A percentile compares a stretch with the other conserved stretches of the same genome.
Evolutionary conservation across 2,113 vertebrate species (phyloP).

Genomic region (Neotoma lepida): DNA sequence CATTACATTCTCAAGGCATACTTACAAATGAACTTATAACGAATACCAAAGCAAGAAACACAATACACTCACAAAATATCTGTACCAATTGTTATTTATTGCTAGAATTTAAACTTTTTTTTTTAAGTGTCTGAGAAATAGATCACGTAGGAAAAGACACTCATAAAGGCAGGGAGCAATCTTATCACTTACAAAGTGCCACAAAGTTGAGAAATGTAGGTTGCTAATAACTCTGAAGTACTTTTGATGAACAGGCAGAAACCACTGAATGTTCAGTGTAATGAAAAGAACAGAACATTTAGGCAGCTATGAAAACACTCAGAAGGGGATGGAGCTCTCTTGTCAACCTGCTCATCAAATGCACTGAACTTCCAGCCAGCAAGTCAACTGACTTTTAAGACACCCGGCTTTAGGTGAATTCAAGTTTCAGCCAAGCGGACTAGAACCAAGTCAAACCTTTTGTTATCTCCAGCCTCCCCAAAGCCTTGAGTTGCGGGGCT

Average conservation of each 20-base stretch:
- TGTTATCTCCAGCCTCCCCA: not conserved
- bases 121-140: constrained; percentile 65
- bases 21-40: constrained; percentile 12
- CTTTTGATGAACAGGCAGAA: constrained; percentile 61
- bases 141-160: constrained; percentile 60
- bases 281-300: constrained; percentile 24
- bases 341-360: constrained; percentile 41
- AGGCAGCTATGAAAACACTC: constrained; percentile 55
- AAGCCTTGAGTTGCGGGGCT: not conserved
- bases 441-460: constrained; percentile 27
- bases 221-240: not conserved
- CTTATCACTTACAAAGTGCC: constrained; percentile 65
- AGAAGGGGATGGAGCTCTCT: constrained; percentile 9
- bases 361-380: not conserved
- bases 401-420: constrained; percentile 37
- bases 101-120: constrained; percentile 61
- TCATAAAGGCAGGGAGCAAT: constrained; percentile 43
- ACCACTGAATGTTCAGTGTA: constrained; percentile 18
- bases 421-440: constrained; percentile 26
- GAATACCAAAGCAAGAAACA: constrained; percentile 44
- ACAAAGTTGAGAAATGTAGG: constrained; percentile 73
- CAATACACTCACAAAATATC: constrained; percentile 54
- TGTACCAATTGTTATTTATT: constrained; percentile 74
- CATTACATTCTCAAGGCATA: constrained; percentile 21
- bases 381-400: constrained; percentile 5